Conservation (phyloP, 2,888 invertebrate species). For the Lycophotia porphyrea region DNA sequence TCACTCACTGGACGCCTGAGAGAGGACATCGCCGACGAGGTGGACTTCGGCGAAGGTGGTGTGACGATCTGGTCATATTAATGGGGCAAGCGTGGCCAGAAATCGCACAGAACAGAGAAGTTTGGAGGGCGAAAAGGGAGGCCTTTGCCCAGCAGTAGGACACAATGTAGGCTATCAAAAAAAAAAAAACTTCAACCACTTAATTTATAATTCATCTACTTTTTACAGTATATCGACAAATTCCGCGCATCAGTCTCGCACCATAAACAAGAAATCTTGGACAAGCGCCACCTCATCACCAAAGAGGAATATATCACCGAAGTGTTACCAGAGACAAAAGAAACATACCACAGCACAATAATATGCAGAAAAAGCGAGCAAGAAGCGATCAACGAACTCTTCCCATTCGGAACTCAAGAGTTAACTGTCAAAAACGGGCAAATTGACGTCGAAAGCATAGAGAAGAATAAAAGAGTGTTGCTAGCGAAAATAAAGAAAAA, state of each 20-base stretch:
- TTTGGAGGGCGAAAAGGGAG: too few species aligned
- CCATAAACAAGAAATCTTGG: constrained; percentile 79
- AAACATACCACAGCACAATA: constrained; percentile 59
- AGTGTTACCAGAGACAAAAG: constrained; percentile 75
- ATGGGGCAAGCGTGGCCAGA: too few species aligned
- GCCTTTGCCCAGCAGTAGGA: too few species aligned
- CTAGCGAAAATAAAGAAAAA: constrained; percentile 74
- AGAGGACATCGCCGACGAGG: too few species aligned
- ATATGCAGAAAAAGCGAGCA: constrained; percentile 45
- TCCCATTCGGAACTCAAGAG: constrained; percentile 77
- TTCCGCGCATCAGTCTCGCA: constrained; percentile 77
- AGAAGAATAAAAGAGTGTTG: constrained; percentile 81
- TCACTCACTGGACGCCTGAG: too few species aligned
- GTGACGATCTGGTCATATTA: too few species aligned
- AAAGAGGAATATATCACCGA: constrained; percentile 73
- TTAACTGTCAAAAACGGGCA: constrained; percentile 73
- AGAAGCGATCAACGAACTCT: constrained; percentile 70
- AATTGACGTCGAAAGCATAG: constrained; percentile 81
- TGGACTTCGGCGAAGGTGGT: too few species aligned
- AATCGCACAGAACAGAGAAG: too few species aligned
- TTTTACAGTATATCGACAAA: constrained; percentile 81
- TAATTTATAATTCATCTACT: constrained; percentile 10
- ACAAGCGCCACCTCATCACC: constrained; percentile 76
- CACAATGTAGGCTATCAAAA: too few species aligned
- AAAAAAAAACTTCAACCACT: too few species aligned